Percentiles rank a stretch among this genome's conserved stretches.
Conservation (phyloP, 2,113 vertebrate genomes). For the Axis porcinus region DNA sequence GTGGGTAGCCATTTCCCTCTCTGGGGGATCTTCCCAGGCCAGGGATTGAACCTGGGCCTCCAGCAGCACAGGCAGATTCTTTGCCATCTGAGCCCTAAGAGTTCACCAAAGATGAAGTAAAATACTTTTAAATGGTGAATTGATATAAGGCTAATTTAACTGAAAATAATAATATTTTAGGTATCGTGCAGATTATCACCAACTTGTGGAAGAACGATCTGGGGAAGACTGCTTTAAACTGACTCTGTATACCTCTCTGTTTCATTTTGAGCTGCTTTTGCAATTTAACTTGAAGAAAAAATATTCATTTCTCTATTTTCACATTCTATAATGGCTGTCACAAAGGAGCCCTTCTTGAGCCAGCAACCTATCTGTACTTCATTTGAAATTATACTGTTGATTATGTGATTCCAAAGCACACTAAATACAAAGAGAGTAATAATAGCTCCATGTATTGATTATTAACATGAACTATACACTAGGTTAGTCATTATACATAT, state of each 20-base stretch:
- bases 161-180: background rate
- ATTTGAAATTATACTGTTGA: slow-evolving; percentile 18
- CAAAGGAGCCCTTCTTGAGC: background rate
- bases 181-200: background rate
- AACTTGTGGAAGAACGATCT: background rate
- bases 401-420: background rate
- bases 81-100: background rate
- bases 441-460: background rate
- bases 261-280: background rate
- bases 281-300: background rate
- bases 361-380: background rate
- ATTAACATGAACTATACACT: background rate
- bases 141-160: background rate
- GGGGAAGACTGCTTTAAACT: background rate
- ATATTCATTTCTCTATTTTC: background rate
- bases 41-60: background rate
- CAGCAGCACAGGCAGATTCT: background rate
- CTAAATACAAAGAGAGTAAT: background rate
- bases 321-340: background rate
- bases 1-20: background rate
- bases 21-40: background rate
- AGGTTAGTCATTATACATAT: background rate
- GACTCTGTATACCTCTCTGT: background rate
- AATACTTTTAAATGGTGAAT: background rate
- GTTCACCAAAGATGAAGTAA: background rate